Evolutionary conservation across 2,797 vertebrate genomes (phyloP).

Genomic region (Phataginus tricuspis): DNA sequence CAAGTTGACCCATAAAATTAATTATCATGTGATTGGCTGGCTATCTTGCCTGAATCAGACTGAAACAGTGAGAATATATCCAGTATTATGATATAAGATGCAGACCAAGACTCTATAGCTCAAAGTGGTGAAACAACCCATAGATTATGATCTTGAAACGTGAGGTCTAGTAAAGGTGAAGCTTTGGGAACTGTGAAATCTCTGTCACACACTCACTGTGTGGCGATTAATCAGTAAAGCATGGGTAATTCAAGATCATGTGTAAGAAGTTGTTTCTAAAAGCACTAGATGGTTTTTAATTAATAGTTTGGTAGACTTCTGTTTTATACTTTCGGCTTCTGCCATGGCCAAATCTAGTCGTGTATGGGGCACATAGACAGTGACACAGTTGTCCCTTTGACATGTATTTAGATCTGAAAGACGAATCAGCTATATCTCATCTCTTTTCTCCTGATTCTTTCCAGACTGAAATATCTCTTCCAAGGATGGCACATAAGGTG

Average conservation of each 20-base stretch:
- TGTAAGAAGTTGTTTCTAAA: background rate
- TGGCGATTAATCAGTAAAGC: background rate
- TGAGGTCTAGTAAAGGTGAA: background rate
- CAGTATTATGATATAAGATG: background rate
- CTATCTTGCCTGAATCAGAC: background rate
- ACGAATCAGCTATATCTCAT: background rate
- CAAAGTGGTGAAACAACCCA: background rate
- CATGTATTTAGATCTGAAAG: background rate
- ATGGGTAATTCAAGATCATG: background rate
- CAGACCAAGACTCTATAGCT: background rate
- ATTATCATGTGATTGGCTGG: background rate
- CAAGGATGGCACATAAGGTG: background rate
- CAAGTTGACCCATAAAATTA: background rate
- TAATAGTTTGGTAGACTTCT: background rate
- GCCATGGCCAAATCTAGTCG: background rate
- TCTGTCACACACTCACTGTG: background rate
- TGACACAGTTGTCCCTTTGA: background rate
- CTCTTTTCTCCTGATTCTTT: background rate
- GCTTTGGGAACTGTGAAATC: background rate
- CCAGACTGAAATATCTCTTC: background rate
- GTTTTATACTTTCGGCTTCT: background rate
- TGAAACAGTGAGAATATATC: background rate
- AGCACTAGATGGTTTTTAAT: background rate
- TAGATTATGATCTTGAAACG: background rate
- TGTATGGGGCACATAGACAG: accelerated